Base-by-base conservation (phyloP, 2,113 vertebrate species). In the Periophthalmodon schlosseri region DNA sequence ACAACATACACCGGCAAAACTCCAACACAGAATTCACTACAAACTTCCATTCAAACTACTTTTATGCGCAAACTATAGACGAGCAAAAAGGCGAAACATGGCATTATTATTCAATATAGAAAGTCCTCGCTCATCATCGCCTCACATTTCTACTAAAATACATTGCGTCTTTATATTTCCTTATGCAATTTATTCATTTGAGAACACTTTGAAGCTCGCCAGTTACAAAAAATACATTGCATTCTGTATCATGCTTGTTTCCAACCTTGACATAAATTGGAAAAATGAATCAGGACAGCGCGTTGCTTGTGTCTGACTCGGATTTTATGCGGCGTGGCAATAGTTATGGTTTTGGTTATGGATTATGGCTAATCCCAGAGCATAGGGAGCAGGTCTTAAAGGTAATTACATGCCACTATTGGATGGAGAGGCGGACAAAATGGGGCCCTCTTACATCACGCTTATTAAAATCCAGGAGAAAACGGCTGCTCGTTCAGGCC, bases 321-420 rank as follows among this genome's bases (percentile, higher is more conserved):
- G 80, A 88, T 88, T 87, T 87, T 87, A 81, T 68, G 69, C 75
- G 77, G 86, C 80, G 60, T 81, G 72, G 85, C 84, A 81, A 78
- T 81, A 87, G 86, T 89, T 89, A 86, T 83, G 86, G 86, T 79
- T 91, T 91, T 92, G 84, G 87, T 87, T 91, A 86, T 91, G 91
- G 91, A 92, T 92, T 91, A 91, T 47, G 71, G 85, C 84, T 91
- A 91, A 91, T 90, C 89, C 85, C 81, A 73, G 68, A 86, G 80
- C 89, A 89, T 83, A 88, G 87, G 86, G 85, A 92, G 80, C 78
- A 86, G 84, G 90, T 84, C 77, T 91, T 92, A 89, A 90, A 86
- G 87, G 87, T 92, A 91, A 91, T 92, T 92, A 90, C 90, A 91
- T 67, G 86, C 86, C 87, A 76, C 88, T 89, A 89, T 87, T 87